Evolutionary conservation across 2,888 invertebrate species (phyloP), one percentile per base, ranked within the genome.

Genomic region (Spodoptera exigua): DNA sequence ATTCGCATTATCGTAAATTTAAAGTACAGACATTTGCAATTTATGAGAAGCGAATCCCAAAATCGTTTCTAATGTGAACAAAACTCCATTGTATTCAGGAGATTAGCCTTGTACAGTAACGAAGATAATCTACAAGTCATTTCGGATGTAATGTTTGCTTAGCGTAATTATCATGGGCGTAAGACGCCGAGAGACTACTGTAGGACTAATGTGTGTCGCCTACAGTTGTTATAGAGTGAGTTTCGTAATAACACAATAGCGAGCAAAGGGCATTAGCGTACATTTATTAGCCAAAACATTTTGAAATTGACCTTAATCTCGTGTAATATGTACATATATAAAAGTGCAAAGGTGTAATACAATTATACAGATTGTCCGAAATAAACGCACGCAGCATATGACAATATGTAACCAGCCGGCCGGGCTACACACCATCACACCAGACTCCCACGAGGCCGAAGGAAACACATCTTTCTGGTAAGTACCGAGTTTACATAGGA

Each of bases 401-500:
- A 9, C 40, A 32, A 27, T 12, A 3, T 17, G 16, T 16, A 27
- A 44, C 5, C 16, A 34, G 32, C 34, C 10, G n/a, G n/a, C 45
- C 52, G 36, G 53, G 44, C 36, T 44, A 65, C 46, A 27, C 57
- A 71, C 73, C 60, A 73, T n/a, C n/a, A n/a, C 27, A 27, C 27
- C 7, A 27, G 76, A 74, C 68, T 76, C 80, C 68, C 73, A 76
- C 68, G 78, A 76, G 81, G 75, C 73, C 61, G 58, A 45, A 69
- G 71, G 17, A 76, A 74, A 78, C 74, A 79, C 68, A 74, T 70
- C 76, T 78, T 76, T 74, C 70, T 76, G 73, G 74, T 72, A 74
- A 44, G 35, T 49, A 70, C 59, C 61, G 78, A 66, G 84, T 83
- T 83, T 83, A 81, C 81, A 81, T 78, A 84, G 83, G 83, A 81